Evolutionary conservation across 2,113 vertebrate genomes (phyloP).

Genomic region (Varanus salvator): DNA sequence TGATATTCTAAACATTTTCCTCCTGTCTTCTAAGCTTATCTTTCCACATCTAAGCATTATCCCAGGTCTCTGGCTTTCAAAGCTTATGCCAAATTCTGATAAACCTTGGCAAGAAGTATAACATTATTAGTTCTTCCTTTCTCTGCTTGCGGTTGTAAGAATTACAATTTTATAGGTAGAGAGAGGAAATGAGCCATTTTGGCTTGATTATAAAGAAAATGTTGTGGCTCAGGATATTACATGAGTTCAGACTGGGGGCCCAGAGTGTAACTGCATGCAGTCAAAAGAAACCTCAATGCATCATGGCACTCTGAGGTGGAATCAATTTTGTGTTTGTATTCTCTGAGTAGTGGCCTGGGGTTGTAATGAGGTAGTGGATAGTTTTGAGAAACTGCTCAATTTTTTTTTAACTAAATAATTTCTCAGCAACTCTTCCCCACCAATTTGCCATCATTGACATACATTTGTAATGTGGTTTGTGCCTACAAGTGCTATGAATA

Average conservation of each 20-base stretch:
- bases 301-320: background rate
- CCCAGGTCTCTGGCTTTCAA: background rate
- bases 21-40: background rate
- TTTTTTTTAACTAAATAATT: conserved; percentile 7
- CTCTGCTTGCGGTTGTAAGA: background rate
- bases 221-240: background rate
- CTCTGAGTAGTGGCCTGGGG: background rate
- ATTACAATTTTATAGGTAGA: background rate
- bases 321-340: conserved; percentile 3
- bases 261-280: background rate
- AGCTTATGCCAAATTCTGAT: background rate
- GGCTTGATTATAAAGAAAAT: conserved; percentile 6
- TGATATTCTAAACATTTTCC: background rate
- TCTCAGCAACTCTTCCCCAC: background rate
- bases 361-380: conserved; percentile 8
- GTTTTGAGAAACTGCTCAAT: background rate
- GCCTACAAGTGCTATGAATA: background rate
- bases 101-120: background rate
- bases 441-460: background rate
- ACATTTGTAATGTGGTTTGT: conserved; percentile 1
- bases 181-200: conserved; percentile 1
- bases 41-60: background rate
- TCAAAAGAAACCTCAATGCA: conserved; percentile 13
- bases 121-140: background rate
- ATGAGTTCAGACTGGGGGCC: background rate